Base-by-base conservation (phyloP, 2,888 invertebrate genomes). In the Pachymerium ferrugineum region DNA sequence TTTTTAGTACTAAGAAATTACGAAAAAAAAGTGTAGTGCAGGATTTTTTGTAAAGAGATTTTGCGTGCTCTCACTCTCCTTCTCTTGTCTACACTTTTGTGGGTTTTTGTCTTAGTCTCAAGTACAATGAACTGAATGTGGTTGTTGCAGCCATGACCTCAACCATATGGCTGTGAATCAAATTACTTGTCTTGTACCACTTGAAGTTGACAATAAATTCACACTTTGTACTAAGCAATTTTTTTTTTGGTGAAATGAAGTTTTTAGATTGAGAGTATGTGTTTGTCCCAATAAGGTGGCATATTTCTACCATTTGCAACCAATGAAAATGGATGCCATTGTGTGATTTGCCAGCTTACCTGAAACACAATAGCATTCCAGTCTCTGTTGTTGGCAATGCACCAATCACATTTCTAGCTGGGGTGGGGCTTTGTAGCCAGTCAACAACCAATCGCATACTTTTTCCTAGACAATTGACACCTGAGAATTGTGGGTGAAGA, bases 61-160 rank as follows among this genome's bases (percentile, higher is more conserved):
- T n/a, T n/a, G n/a, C n/a, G n/a, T n/a, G n/a, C n/a, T 8, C 38
- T 33, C 33, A 33, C 33, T 33, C 12, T 33, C 12, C 12, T 33
- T 33, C 12, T 8, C 33, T 8, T 33, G 5, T 33, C 5, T 33
- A 8, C 33, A 33, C 12, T 10, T 38, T 38, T 38, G 62, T 62
- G 25, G 62, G 62, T 62, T 62, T 62, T 47, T 62, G 25, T 8
- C 28, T 62, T 62, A 22, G 28, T 14, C 62, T 28, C n/a, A 25
- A 62, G 62, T 62, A 62, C 62, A 62, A 62, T 62, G 62, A 62
- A 62, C 62, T 25, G 62, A 62, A 62, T 62, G 62, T 62, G 62
- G 62, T 62, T 62, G 62, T 62, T 62, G 62, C n/a, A 62, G 62
- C 62, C 62, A 22, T 62, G 62, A 62, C 62, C 62, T 62, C 62